Percentiles rank a stretch among this genome's conserved stretches.
phyloP scores from a whole-genome alignment of 2,113 vertebrate species.

The Vimba vimba region DNA sequence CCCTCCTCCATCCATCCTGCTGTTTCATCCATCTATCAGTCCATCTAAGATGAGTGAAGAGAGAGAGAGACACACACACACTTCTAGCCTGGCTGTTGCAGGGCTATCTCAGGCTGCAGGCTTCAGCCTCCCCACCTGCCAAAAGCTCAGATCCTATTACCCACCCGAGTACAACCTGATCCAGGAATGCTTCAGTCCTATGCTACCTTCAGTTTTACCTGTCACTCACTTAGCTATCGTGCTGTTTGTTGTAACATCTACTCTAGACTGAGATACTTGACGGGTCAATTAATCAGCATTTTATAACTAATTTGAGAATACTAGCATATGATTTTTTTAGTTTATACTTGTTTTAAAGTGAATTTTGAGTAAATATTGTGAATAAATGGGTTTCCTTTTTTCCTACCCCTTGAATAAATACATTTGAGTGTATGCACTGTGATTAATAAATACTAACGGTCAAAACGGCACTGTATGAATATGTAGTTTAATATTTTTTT shows the following conservation, averaged over 20 bases:
- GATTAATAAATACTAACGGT: not conserved
- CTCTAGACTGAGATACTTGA: not conserved
- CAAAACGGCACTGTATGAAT: not conserved
- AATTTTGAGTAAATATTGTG: no score
- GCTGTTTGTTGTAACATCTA: not conserved
- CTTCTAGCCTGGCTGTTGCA: not conserved
- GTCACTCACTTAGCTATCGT: conserved; percentile 36
- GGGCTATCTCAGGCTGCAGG: conserved; percentile 10
- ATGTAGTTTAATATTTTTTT: no score
- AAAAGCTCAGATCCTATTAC: conserved; percentile 69
- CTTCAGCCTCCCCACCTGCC: conserved; percentile 62
- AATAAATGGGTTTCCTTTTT: no score
- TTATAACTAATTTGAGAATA: not conserved
- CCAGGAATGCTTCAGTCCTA: conserved; percentile 46
- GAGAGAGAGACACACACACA: not conserved
- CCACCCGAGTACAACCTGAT: conserved; percentile 66
- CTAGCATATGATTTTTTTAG: not conserved
- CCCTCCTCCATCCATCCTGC: conserved; percentile 14
- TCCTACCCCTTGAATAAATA: not conserved
- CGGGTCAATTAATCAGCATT: not conserved
- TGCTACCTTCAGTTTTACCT: conserved; percentile 53
- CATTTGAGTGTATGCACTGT: not conserved
- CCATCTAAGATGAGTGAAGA: conserved; percentile 1
- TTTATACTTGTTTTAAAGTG: no score
- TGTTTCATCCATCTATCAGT: conserved; percentile 10